Percentiles rank a stretch among this genome's conserved stretches.
These are phyloP conservation scores for Lumbricus terrestris DNA, from an alignment of 2,888 invertebrate genomes.

Conservation along the genomic window DNA sequence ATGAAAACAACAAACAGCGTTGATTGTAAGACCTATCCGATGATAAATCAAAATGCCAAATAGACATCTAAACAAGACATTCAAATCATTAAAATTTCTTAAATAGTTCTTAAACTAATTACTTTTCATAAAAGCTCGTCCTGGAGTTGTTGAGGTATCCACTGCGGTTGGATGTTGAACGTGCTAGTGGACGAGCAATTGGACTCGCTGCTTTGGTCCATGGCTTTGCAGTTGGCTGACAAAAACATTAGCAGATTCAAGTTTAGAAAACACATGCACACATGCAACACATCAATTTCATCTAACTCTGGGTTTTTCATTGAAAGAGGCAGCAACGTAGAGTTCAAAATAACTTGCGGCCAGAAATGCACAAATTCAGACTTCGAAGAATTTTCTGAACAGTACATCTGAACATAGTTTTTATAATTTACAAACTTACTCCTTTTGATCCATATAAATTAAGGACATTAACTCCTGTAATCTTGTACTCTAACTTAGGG, in stretches of 20 bases:
- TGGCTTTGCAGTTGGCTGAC: not conserved
- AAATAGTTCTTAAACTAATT: not conserved
- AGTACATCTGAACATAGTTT: no score
- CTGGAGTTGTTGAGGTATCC: conserved; percentile 5
- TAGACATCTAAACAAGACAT: not conserved
- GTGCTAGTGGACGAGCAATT: not conserved
- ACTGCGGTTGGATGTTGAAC: not conserved
- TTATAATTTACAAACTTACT: no score
- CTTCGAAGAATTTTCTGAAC: no score
- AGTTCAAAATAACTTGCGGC: no score
- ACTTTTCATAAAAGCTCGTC: conserved; percentile 13
- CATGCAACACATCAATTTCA: not conserved
- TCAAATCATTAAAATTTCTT: not conserved
- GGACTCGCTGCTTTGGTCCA: not conserved
- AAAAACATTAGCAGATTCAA: not conserved
- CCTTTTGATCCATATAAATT: no score
- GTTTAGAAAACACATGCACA: not conserved
- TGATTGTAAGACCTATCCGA: not conserved
- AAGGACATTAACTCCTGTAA: no score
- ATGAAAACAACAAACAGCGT: not conserved
- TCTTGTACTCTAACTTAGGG: no score
- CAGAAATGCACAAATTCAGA: no score
- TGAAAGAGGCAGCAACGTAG: no score
- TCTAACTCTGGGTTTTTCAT: no score
- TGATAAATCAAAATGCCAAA: not conserved